Percentiles rank a stretch among this genome's conserved stretches.
These are phyloP conservation scores for Scleropages formosus DNA, from an alignment of 2,797 vertebrate species.

Conservation along the genomic window DNA sequence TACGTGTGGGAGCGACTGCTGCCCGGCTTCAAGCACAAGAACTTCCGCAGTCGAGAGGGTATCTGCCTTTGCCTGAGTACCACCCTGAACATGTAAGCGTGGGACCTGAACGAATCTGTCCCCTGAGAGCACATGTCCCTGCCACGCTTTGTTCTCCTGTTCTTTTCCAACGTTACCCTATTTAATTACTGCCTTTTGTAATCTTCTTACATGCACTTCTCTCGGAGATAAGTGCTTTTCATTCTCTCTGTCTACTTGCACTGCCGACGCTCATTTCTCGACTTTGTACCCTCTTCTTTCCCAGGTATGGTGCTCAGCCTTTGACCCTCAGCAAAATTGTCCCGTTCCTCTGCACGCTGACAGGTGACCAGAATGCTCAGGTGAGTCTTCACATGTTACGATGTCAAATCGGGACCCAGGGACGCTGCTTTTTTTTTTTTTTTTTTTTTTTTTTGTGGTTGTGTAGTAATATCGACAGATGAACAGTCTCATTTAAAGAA, in stretches of 20 bases:
- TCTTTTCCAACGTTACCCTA: background rate
- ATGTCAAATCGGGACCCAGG: no score
- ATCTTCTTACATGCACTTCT: no score
- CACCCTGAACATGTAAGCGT: conserved; percentile 70
- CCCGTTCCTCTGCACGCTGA: conserved; percentile 81
- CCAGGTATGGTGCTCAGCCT: conserved; percentile 79
- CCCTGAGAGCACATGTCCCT: background rate
- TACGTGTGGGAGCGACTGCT: conserved; percentile 88
- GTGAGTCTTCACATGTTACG: conserved; percentile 58
- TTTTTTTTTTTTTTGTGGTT: no score
- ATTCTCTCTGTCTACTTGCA: no score
- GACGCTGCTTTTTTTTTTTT: no score
- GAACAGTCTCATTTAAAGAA: no score
- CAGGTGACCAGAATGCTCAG: conserved; percentile 92
- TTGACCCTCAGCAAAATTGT: conserved; percentile 90
- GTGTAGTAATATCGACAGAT: no score
- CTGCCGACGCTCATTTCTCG: no score
- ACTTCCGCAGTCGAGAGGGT: conserved; percentile 92
- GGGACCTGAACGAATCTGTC: background rate
- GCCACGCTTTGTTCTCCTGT: no score
- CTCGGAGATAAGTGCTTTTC: no score
- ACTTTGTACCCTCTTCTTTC: conserved; percentile 27
- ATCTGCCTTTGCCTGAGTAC: conserved; percentile 87
- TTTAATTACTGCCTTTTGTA: background rate
- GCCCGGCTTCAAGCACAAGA: conserved; percentile 94